phyloP scores from a whole-genome alignment of 2,888 invertebrate species.

The Creontiades dilutus region DNA sequence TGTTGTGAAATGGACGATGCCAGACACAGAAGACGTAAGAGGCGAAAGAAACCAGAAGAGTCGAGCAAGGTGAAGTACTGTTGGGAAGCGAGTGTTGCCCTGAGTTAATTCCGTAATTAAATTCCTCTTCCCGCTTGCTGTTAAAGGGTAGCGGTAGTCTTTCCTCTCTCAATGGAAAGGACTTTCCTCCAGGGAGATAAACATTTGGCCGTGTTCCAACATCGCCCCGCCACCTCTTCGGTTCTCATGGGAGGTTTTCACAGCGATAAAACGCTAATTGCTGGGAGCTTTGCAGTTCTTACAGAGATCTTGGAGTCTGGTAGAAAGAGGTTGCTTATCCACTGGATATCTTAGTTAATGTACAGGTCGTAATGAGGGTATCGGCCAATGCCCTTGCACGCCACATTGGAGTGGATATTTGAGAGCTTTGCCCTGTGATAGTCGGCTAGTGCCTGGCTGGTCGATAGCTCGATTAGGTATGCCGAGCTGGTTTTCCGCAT shows the following conservation, averaged over 20 bases:
- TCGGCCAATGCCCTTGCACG: background rate
- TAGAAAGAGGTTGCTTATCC: slow-evolving; percentile 1
- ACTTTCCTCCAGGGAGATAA: slow-evolving; percentile 56
- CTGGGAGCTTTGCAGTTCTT: slow-evolving; percentile 40
- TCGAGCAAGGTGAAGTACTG: slow-evolving; percentile 16
- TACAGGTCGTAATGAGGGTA: slow-evolving; percentile 51
- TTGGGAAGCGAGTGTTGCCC: slow-evolving; percentile 53
- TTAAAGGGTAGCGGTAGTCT: slow-evolving; percentile 55
- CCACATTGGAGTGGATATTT: background rate
- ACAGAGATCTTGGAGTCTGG: slow-evolving; percentile 6
- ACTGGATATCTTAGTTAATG: slow-evolving; percentile 37
- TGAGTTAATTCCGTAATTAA: slow-evolving; percentile 67
- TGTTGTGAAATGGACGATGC: background rate
- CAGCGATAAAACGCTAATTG: slow-evolving; percentile 68
- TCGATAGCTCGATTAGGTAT: background rate
- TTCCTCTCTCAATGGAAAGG: slow-evolving; percentile 50
- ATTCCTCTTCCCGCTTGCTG: slow-evolving; percentile 58
- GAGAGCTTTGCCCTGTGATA: background rate
- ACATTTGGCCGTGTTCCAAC: slow-evolving; percentile 67
- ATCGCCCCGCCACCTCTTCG: slow-evolving; percentile 30
- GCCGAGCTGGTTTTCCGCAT: background rate
- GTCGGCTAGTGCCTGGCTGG: background rate
- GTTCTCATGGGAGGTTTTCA: slow-evolving; percentile 52
- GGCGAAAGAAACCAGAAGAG: slow-evolving; percentile 41
- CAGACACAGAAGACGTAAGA: background rate